phyloP scores from a whole-genome alignment of 2,888 invertebrate genomes.

The Tholera decimalis region DNA sequence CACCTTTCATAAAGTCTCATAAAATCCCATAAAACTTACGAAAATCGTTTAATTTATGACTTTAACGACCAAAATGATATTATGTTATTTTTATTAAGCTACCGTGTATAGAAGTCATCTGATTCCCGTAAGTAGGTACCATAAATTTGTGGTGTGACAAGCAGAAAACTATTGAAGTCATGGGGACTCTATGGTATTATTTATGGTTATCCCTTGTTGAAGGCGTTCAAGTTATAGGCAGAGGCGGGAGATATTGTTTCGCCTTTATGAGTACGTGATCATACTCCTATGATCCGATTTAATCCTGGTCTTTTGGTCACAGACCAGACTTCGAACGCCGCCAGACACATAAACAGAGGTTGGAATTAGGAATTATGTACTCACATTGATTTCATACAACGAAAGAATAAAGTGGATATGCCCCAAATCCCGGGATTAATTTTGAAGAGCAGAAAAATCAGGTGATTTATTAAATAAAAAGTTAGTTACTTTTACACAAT shows the following conservation, averaged over 20 bases:
- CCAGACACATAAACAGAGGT: too few relatives aligned
- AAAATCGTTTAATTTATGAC: slow-evolving; percentile 63
- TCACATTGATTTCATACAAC: too few relatives aligned
- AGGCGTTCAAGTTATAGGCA: slow-evolving; percentile 50
- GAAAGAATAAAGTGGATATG: too few relatives aligned
- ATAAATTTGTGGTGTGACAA: slow-evolving; percentile 82
- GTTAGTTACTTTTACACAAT: too few relatives aligned
- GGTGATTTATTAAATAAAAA: too few relatives aligned
- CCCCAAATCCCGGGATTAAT: too few relatives aligned
- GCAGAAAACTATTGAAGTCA: slow-evolving; percentile 78
- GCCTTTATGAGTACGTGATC: background rate
- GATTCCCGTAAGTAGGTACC: slow-evolving; percentile 57
- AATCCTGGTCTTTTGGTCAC: background rate
- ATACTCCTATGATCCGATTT: background rate
- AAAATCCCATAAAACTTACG: slow-evolving; percentile 51
- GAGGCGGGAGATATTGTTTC: slow-evolving; percentile 17
- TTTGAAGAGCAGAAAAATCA: too few relatives aligned
- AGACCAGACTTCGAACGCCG: too few relatives aligned
- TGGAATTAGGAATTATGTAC: too few relatives aligned
- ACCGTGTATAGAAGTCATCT: slow-evolving; percentile 56
- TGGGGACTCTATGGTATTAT: slow-evolving; percentile 78
- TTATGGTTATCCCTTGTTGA: slow-evolving; percentile 77
- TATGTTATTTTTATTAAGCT: slow-evolving; percentile 55
- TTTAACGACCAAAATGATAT: slow-evolving; percentile 54
- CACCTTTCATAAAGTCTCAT: slow-evolving; percentile 32